Percentiles rank a stretch among this genome's conserved stretches.
These are phyloP conservation scores for Achroia grisella DNA, from an alignment of 1,140 invertebrate species.

Conservation along the genomic window DNA sequence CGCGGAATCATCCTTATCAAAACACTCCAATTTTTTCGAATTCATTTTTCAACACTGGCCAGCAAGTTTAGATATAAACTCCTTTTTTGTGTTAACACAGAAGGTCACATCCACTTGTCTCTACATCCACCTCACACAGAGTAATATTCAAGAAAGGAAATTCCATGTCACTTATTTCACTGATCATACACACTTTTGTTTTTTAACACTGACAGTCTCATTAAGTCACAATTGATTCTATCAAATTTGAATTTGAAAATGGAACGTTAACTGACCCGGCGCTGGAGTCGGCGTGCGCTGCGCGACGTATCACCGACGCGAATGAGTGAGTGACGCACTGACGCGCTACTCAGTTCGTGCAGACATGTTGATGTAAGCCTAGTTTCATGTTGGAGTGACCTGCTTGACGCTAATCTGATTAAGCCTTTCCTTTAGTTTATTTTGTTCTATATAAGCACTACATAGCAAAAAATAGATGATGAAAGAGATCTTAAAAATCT, in stretches of 20 bases:
- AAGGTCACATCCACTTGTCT: conserved; percentile 50
- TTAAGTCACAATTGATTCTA: conserved; percentile 2
- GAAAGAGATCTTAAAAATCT: no score
- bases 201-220: conserved; percentile 5
- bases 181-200: background rate
- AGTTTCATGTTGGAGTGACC: conserved; percentile 33
- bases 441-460: conserved; percentile 8
- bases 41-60: conserved; percentile 49
- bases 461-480: no score
- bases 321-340: background rate
- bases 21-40: conserved; percentile 69
- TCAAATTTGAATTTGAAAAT: conserved; percentile 37
- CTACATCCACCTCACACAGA: conserved; percentile 28
- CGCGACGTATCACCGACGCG: conserved; percentile 49
- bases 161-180: conserved; percentile 8
- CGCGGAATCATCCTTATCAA: conserved; percentile 56
- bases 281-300: conserved; percentile 33
- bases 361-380: conserved; percentile 25
- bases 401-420: conserved; percentile 52
- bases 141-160: conserved; percentile 4
- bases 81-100: conserved; percentile 30
- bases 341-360: conserved; percentile 6
- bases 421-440: conserved; percentile 16
- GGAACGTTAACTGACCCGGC: conserved; percentile 29
- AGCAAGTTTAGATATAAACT: conserved; percentile 31